These are phyloP conservation scores for Rotaria sp. DNA, from an alignment of 2,888 invertebrate genomes.

Conservation along the genomic window DNA sequence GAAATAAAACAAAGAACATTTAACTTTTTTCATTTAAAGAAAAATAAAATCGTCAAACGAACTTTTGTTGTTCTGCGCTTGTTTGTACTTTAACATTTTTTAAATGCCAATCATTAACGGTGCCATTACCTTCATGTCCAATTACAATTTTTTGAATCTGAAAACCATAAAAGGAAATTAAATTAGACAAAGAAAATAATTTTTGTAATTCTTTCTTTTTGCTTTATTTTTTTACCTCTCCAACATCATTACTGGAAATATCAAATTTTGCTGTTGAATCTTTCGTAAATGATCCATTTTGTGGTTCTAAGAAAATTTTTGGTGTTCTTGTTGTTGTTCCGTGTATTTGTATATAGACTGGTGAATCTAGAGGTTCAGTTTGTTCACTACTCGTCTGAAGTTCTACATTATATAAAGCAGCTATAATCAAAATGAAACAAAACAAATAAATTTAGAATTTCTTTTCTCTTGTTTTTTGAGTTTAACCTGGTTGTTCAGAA, in stretches of 20 bases:
- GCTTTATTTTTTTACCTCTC: neutral
- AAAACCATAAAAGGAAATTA: too few species aligned
- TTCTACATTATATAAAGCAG: neutral
- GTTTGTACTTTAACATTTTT: neutral
- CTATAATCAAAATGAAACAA: neutral
- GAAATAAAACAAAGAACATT: neutral
- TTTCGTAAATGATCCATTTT: neutral
- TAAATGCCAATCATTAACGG: slow-evolving; percentile 7
- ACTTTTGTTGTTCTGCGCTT: neutral
- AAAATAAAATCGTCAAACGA: neutral
- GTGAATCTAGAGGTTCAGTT: neutral
- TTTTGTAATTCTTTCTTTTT: too few species aligned
- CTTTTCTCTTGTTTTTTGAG: too few species aligned
- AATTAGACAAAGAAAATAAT: too few species aligned
- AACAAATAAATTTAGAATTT: too few species aligned
- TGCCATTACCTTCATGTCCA: neutral
- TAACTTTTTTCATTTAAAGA: neutral
- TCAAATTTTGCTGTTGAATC: neutral
- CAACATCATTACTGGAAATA: slow-evolving; percentile 2
- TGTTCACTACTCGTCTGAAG: neutral
- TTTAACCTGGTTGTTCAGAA: neutral
- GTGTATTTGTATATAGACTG: neutral
- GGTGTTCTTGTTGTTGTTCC: neutral
- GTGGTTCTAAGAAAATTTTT: neutral
- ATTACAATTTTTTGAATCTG: neutral